Conservation (phyloP, 37 sponge, comb jelly and placozoan genomes). For the Petrosia ficiformis region DNA sequence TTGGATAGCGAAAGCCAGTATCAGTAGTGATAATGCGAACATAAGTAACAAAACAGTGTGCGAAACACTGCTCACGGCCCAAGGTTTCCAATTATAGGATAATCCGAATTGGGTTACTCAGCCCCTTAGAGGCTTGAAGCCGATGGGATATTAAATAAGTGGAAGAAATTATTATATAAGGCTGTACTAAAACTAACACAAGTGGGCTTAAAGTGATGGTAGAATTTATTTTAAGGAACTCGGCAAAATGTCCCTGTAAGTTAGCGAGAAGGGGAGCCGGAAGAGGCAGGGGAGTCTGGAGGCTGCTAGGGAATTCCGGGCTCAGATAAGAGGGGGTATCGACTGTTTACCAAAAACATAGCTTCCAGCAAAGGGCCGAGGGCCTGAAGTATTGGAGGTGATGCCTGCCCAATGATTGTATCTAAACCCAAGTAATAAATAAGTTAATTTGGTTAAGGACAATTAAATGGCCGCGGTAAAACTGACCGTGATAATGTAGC, state of each 20-base stretch:
- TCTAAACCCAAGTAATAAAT: constrained; percentile 60
- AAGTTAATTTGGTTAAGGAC: constrained; percentile 62
- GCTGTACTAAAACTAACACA: constrained; percentile 73
- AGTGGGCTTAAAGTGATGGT: constrained; percentile 69
- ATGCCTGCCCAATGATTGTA: constrained; percentile 91
- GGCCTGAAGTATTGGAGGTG: constrained; percentile 64
- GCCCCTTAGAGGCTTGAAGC: constrained; percentile 61
- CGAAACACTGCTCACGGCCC: constrained; percentile 75
- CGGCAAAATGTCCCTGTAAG: constrained; percentile 86
- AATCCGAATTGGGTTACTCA: constrained; percentile 77
- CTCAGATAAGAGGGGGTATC: constrained; percentile 76
- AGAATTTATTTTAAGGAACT: constrained; percentile 87
- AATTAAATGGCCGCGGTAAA: constrained; percentile 94
- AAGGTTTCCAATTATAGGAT: constrained; percentile 79
- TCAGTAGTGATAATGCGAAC: constrained; percentile 90
- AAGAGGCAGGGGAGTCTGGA: background rate
- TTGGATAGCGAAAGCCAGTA: background rate
- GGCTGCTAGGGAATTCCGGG: constrained; percentile 6
- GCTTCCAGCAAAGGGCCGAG: constrained; percentile 57
- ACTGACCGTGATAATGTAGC: constrained; percentile 97
- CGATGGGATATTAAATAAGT: too few relatives aligned
- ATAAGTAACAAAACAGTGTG: constrained; percentile 88
- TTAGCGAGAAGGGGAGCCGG: constrained; percentile 65
- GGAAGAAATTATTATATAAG: background rate
- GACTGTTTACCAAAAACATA: constrained; percentile 92